Evolutionary conservation across 1,140 invertebrate species (phyloP), one percentile per base, ranked within the genome.

Genomic region (Papilio aristodemus): DNA sequence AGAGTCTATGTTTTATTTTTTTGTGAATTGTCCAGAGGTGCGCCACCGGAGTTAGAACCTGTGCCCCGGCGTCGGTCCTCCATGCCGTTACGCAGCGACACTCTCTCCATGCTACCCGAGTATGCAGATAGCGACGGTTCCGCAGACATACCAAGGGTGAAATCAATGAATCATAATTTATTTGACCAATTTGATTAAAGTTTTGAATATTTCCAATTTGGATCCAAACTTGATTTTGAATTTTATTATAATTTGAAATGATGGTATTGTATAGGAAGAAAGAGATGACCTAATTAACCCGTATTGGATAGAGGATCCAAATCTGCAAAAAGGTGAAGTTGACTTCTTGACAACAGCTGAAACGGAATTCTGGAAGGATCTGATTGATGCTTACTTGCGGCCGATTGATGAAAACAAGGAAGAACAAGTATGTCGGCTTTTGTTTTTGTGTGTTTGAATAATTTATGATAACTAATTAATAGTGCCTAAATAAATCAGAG

Each of bases 371-470:
- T 99, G 98, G 98, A 97, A 96, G 80, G 98, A 99, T 73, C 90
- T 99, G 10, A 94, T 99, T 57, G 96, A 96, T 58, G 96, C 97
- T 76, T 99, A 99, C 92, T 92, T 99, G 4, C 95, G 95, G 84
- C 98, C 98, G n/a, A 96, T 99, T 69, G 97, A 98, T 78, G 97
- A 98, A 82, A 96, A 99, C 86, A 96, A 97, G 77, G 93, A 95
- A 22, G 96, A 98, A 87, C 95, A 98, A 95, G 87, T 88, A 25
- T 6, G 10, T 11, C 46, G 17, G 8, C 0, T 8, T 25, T 22
- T 22, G 46, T 17, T 6, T 32, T n/a, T n/a, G n/a, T 32, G 27
- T 32, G 2, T 32, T 32, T 3, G 27, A 32, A 32, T 32, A n/a
- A n/a, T n/a, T n/a, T n/a, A n/a, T n/a, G n/a, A n/a, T n/a, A n/a